These are phyloP conservation scores for Thamnophis sirtalis DNA, from an alignment of 2,113 vertebrate genomes.

Conservation along the genomic window DNA sequence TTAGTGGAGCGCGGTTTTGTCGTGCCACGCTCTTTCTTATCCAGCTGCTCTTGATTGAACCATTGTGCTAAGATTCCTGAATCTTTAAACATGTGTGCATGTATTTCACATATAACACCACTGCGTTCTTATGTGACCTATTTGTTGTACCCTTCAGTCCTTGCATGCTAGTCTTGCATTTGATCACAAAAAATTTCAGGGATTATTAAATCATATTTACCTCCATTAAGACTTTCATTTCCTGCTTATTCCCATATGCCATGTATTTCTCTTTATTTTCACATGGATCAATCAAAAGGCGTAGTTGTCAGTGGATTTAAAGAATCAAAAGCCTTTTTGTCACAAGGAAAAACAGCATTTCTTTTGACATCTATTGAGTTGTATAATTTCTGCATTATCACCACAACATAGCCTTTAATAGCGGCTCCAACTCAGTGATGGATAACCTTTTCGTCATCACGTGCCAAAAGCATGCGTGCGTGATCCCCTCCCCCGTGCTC, in stretches of 20 bases:
- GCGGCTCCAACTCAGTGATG: too few relatives aligned
- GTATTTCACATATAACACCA: not conserved
- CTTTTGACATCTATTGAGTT: not conserved
- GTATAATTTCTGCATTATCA: not conserved
- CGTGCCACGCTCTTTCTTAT: too few relatives aligned
- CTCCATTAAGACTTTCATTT: not conserved
- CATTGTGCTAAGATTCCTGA: not conserved
- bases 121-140: not conserved
- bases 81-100: not conserved
- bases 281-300: not conserved
- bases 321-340: not conserved
- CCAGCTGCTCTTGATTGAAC: not conserved
- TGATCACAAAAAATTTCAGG: not conserved
- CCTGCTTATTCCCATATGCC: not conserved
- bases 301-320: not conserved
- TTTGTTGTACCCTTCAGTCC: not conserved
- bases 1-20: too few relatives aligned
- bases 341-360: not conserved
- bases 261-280: not conserved
- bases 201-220: not conserved
- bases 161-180: not conserved
- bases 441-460: too few relatives aligned
- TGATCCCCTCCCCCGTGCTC: too few relatives aligned
- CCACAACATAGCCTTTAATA: not conserved
- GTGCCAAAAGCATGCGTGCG: too few relatives aligned